Evolutionary conservation across 2,797 vertebrate species (phyloP).

Genomic region (Anomalospiza imberbis): DNA sequence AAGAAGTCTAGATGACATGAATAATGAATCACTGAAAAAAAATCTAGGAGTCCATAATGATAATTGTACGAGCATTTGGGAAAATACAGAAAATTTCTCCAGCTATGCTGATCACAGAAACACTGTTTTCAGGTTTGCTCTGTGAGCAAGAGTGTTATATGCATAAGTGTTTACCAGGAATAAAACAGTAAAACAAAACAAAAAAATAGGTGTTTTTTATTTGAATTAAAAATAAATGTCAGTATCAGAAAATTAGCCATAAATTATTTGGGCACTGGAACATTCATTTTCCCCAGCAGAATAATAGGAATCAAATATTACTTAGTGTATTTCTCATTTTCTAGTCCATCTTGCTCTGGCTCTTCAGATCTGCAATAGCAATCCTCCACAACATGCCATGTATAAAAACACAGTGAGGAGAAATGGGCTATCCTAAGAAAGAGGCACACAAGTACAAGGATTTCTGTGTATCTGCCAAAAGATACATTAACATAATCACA

Average conservation of each 20-base stretch:
- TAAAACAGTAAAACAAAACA: not conserved
- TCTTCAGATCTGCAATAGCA: not conserved
- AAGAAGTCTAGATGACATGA: not conserved
- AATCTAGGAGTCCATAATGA: rapidly evolving
- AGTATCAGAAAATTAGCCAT: not conserved
- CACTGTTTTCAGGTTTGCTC: not conserved
- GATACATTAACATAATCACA: not conserved
- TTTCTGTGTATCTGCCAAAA: not conserved
- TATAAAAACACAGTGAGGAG: not conserved
- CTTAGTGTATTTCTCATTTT: not conserved
- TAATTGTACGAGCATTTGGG: not conserved
- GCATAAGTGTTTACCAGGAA: not conserved
- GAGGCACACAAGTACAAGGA: not conserved
- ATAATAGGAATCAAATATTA: not conserved
- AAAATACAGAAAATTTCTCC: not conserved
- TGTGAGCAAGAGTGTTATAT: not conserved
- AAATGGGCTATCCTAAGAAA: not conserved
- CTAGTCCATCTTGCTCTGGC: not conserved
- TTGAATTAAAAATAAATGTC: not conserved
- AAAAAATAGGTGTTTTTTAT: rapidly evolving
- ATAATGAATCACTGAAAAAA: not conserved
- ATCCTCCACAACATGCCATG: rapidly evolving
- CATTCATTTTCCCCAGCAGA: not conserved
- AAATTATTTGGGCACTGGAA: not conserved
- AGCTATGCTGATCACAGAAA: not conserved